These are phyloP conservation scores for Baryphthengus martii DNA, from an alignment of 2,113 vertebrate genomes.

Conservation along the genomic window DNA sequence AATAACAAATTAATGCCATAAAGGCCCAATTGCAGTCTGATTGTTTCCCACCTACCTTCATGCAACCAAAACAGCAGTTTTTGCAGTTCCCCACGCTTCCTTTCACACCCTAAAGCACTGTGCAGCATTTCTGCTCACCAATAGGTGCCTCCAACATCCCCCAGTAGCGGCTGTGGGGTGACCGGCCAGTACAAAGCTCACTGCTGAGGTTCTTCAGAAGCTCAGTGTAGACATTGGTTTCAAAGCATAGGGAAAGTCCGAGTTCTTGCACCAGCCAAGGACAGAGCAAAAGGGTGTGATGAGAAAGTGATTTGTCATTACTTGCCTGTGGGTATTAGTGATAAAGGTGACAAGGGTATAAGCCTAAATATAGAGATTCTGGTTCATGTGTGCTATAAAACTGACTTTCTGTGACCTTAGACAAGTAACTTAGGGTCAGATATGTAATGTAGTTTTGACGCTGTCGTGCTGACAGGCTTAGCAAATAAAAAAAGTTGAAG, in stretches of 20 bases:
- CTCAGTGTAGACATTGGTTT: not conserved
- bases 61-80: not conserved
- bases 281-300: not conserved
- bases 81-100: not conserved
- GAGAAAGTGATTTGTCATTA: not conserved
- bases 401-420: not conserved
- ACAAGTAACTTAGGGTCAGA: not conserved
- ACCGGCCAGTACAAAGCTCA: fast-evolving
- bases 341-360: not conserved
- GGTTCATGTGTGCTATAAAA: not conserved
- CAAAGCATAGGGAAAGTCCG: not conserved
- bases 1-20: not conserved
- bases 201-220: not conserved
- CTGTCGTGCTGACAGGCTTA: not conserved
- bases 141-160: not conserved
- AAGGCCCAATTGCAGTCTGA: not conserved
- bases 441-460: not conserved
- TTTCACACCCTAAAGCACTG: not conserved
- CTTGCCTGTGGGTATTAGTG: not conserved
- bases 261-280: not conserved
- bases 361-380: not conserved
- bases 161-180: not conserved
- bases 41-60: not conserved
- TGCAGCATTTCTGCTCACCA: not conserved
- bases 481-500: conserved; percentile 38